phyloP scores from a whole-genome alignment of 23 tunicate genomes.

The Ciona savignyi region DNA sequence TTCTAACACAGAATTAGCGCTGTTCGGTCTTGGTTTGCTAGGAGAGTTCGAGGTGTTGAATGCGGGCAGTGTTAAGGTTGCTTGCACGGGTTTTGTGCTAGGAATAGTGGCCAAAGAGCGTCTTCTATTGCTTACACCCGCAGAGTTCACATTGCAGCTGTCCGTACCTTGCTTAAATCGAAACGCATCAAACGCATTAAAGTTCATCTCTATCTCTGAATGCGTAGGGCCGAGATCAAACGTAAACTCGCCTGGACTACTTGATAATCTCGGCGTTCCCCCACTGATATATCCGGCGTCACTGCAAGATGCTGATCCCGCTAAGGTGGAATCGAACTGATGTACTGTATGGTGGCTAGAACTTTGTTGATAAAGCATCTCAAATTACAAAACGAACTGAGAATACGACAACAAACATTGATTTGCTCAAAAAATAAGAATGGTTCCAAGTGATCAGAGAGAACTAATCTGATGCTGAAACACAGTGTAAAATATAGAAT shows the following conservation, averaged over 20 bases:
- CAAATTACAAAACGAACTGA: not conserved
- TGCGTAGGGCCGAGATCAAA: not conserved
- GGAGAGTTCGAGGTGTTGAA: too few relatives aligned
- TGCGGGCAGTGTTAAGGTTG: too few relatives aligned
- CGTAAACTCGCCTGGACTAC: not conserved
- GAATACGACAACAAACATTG: not conserved
- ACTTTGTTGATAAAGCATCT: not conserved
- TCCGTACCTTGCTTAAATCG: not conserved
- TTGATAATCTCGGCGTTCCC: not conserved
- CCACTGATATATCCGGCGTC: not conserved
- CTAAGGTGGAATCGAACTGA: not conserved
- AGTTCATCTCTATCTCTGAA: not conserved
- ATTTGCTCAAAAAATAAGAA: too few relatives aligned
- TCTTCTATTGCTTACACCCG: not conserved
- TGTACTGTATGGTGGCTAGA: not conserved
- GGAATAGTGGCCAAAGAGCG: not conserved
- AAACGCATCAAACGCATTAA: not conserved
- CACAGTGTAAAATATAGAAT: too few relatives aligned
- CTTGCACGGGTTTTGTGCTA: not conserved
- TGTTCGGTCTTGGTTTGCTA: not conserved
- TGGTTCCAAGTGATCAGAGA: too few relatives aligned
- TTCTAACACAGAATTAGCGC: not conserved
- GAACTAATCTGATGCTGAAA: too few relatives aligned
- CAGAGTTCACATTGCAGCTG: not conserved
- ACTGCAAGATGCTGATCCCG: not conserved